Evolutionary conservation across 2,113 vertebrate species (phyloP), one percentile per base, ranked within the genome.

Genomic region (Poecile atricapillus): DNA sequence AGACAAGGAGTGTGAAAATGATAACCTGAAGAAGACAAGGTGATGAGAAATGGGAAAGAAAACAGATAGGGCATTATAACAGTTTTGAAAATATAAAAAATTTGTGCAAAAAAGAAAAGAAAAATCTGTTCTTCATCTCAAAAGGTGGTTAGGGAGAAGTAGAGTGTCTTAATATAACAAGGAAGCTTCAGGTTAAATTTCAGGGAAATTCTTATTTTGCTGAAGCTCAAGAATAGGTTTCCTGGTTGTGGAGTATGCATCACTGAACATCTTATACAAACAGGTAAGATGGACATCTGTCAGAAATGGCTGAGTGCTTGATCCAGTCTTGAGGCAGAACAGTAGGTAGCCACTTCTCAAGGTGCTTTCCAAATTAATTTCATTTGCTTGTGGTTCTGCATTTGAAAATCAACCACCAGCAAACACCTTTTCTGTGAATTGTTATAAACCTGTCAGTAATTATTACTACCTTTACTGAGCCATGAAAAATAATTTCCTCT

Each of bases 401-500:
- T 90, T 90, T 88, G 85, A 83, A 59, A 86, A 65, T 59, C n/a
- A 86, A 43, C 53, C 43, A 63, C 46, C 59, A 83, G 80, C 55
- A 90, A 94, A 70, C 43, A 82, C 39, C 59, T 93, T 78, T 33
- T 60, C 78, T 17, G 11, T 75, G 58, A 83, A 73, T 68, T 86
- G 67, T 76, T 86, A 93, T 74, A 90, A 96, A 86, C 79, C 43
- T 90, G 47, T 77, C 90, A 94, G 84, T 71, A 94, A 89, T 94
- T 95, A 90, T 96, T 88, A 55, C 60, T 86, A 65, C 59, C 43
- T 94, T 96, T 93, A 95, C 92, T 94, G 92, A 97, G 83, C 90
- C 86, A 90, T 90, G 86, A 93, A 96, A 94, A 92, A 94, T 83
- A 19, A 92, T 96, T 97, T 96, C 86, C 83, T 77, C 63, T 88